These are phyloP conservation scores for Meriones psammophilus DNA, from an alignment of 2,797 vertebrate genomes.

Conservation along the genomic window DNA sequence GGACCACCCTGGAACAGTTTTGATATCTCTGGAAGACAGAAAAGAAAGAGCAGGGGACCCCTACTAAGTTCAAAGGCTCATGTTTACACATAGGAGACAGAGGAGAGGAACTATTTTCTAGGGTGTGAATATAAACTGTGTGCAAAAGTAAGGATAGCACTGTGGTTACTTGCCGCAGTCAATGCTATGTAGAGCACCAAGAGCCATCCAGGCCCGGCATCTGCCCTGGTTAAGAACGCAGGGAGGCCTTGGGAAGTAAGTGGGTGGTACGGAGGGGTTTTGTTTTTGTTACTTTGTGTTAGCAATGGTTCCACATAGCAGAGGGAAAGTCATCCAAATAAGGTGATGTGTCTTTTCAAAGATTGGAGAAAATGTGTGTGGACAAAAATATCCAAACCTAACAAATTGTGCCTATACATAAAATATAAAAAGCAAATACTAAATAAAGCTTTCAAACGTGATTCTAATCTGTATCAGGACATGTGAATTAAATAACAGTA, in stretches of 20 bases:
- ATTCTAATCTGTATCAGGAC: not conserved
- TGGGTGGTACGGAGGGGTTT: not conserved
- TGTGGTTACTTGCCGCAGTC: not conserved
- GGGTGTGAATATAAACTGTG: not conserved
- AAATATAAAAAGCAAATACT: conserved; percentile 20
- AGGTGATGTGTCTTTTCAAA: not conserved
- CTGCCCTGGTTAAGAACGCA: not conserved
- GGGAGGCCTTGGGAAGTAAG: not conserved
- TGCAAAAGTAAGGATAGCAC: not conserved
- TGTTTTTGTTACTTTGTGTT: not conserved
- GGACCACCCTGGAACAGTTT: not conserved
- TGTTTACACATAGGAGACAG: not conserved
- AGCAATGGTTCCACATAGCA: not conserved
- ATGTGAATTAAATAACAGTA: not conserved
- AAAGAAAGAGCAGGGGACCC: not conserved
- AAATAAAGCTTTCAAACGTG: conserved; percentile 41
- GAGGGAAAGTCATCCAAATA: not conserved
- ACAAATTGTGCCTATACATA: conserved; percentile 27
- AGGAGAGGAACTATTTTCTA: not conserved
- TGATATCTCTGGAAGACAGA: not conserved
- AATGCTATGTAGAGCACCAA: not conserved
- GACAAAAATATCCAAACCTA: not conserved
- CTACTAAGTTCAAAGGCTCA: conserved; percentile 16
- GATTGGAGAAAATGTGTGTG: not conserved
- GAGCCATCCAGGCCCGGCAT: not conserved